phyloP scores from a whole-genome alignment of 2,888 invertebrate species.

The Sturmia bella region DNA sequence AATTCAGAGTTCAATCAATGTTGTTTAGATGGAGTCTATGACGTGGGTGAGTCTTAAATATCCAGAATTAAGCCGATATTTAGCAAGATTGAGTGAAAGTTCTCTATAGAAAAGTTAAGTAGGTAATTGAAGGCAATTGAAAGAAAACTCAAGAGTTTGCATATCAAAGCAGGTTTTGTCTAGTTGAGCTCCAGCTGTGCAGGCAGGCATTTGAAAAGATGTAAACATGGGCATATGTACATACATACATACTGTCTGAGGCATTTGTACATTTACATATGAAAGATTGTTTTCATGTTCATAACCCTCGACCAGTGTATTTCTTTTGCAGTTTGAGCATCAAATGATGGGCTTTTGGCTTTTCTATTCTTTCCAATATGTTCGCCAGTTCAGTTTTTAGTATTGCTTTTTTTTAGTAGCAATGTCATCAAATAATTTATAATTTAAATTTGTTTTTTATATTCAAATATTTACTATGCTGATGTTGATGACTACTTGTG shows the following conservation, averaged over 20 bases:
- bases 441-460: conserved; percentile 62
- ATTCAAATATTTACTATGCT: conserved; percentile 31
- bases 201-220: no score
- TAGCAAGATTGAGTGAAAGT: background rate
- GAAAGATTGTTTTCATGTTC: conserved; percentile 15
- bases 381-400: conserved; percentile 22
- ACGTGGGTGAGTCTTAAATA: conserved; percentile 59
- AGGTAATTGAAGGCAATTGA: conserved; percentile 80
- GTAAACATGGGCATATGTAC: no score
- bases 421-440: conserved; percentile 67
- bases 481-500: conserved; percentile 45
- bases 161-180: conserved; percentile 12
- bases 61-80: background rate
- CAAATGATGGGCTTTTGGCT: conserved; percentile 28
- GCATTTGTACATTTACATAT: background rate
- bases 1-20: background rate
- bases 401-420: conserved; percentile 35
- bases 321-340: conserved; percentile 24
- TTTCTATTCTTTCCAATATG: conserved; percentile 10
- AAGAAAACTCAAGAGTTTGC: conserved; percentile 33
- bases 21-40: conserved; percentile 55
- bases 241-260: no score
- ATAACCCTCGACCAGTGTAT: conserved; percentile 31
- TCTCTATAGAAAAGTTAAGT: conserved; percentile 58
- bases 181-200: background rate